Evolutionary conservation across 2,113 vertebrate species (phyloP).

Genomic region (Todiramphus saurophagus): DNA sequence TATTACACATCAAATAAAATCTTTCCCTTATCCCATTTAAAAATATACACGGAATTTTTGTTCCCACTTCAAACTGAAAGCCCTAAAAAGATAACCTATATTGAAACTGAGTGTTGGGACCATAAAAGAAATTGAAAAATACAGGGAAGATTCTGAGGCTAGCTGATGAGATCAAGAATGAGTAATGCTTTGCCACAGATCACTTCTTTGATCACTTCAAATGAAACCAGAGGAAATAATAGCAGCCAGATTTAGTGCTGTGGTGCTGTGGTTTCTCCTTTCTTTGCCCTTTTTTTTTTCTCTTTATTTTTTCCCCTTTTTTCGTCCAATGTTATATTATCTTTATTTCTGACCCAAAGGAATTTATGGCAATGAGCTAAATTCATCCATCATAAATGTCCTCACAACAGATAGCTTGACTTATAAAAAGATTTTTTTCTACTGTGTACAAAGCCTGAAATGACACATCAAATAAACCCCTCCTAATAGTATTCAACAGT

Average conservation of each 20-base stretch:
- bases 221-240: not conserved
- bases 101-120: not conserved
- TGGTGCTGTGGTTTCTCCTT: not conserved
- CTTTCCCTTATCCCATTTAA: not conserved
- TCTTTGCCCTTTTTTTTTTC: not conserved
- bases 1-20: not conserved
- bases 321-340: not conserved
- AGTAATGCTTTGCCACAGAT: not conserved
- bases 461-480: not conserved
- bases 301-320: not conserved
- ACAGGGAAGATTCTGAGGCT: not conserved
- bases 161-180: not conserved
- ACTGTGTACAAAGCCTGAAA: not conserved
- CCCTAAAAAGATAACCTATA: not conserved
- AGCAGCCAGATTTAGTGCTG: not conserved
- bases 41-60: not conserved
- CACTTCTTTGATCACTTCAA: conserved; percentile 24
- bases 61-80: not conserved
- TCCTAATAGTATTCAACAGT: not conserved
- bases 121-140: not conserved
- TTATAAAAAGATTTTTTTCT: not conserved
- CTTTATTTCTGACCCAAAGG: not conserved
- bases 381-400: not conserved
- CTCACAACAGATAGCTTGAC: not conserved
- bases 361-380: not conserved